Evolutionary conservation across 1,140 invertebrate genomes (phyloP).

Genomic region (Drosophila teissieri): DNA sequence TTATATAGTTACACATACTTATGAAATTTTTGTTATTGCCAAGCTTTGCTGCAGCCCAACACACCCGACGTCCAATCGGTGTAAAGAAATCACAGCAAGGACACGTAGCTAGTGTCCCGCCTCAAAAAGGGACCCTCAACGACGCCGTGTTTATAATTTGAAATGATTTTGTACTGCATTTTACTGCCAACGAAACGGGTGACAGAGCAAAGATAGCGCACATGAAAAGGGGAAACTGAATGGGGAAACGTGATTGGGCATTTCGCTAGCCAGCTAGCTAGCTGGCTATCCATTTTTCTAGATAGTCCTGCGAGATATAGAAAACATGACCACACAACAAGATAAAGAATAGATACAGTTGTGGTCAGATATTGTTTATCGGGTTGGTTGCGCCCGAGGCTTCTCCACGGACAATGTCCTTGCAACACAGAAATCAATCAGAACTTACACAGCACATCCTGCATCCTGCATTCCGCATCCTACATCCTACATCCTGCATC

Average conservation of each 20-base stretch:
- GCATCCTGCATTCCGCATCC: not conserved
- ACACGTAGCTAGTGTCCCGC: constrained; percentile 37
- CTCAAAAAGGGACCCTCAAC: constrained; percentile 49
- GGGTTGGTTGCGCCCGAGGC: constrained; percentile 4
- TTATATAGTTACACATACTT: too few species aligned
- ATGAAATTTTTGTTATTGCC: not conserved
- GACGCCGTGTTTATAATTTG: constrained; percentile 71
- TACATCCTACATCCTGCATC: not conserved
- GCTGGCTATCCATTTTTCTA: constrained; percentile 43
- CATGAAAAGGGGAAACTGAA: not conserved
- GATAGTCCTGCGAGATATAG: constrained; percentile 29
- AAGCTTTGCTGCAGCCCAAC: not conserved
- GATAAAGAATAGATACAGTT: constrained; percentile 20
- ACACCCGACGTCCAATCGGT: not conserved
- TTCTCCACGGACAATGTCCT: constrained; percentile 8
- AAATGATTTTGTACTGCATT: constrained; percentile 75
- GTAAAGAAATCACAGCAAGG: constrained; percentile 29
- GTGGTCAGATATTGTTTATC: constrained; percentile 52
- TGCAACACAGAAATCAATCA: constrained; percentile 24
- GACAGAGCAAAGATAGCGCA: constrained; percentile 15
- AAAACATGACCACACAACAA: not conserved
- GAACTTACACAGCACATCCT: constrained; percentile 6
- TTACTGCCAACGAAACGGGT: constrained; percentile 44
- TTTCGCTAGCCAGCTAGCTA: constrained; percentile 45
- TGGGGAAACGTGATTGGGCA: constrained; percentile 53